Evolutionary conservation across 2,888 invertebrate genomes (phyloP).

Genomic region (Hypercompe scribonia): DNA sequence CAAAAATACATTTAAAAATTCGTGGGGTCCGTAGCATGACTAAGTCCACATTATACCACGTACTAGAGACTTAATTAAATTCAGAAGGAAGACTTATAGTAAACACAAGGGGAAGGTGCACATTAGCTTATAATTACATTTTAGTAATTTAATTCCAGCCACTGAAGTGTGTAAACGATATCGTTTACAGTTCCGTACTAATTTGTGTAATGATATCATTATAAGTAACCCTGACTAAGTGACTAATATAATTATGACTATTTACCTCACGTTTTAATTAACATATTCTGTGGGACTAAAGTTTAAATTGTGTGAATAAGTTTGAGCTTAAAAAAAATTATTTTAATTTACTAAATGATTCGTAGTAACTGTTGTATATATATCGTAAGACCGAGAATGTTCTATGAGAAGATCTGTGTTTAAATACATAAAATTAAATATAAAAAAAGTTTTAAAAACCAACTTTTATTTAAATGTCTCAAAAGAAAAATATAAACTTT

Average conservation of each 20-base stretch:
- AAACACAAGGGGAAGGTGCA: slow-evolving; percentile 21
- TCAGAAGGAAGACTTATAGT: slow-evolving; percentile 25
- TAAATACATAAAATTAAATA: too few species aligned
- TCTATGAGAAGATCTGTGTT: too few species aligned
- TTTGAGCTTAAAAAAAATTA: too few species aligned
- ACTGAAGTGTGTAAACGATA: slow-evolving; percentile 33
- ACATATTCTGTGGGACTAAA: neutral
- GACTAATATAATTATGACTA: neutral
- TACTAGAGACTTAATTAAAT: slow-evolving; percentile 10
- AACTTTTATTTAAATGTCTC: too few species aligned
- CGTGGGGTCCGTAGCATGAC: neutral
- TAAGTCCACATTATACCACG: neutral
- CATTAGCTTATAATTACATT: slow-evolving; percentile 30
- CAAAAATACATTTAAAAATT: neutral
- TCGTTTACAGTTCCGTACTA: slow-evolving; percentile 8
- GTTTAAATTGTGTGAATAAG: neutral
- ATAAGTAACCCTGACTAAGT: neutral
- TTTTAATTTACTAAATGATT: too few species aligned
- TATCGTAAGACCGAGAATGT: too few species aligned
- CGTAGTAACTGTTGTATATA: too few species aligned
- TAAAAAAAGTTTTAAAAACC: too few species aligned
- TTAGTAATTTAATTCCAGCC: slow-evolving; percentile 35
- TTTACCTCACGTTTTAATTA: neutral
- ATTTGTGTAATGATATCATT: neutral
- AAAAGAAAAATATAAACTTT: too few species aligned